A percentile compares a stretch with the other conserved stretches of the same genome.
phyloP scores from a whole-genome alignment of 2,888 invertebrate species.

The Eupeodes luniger region DNA sequence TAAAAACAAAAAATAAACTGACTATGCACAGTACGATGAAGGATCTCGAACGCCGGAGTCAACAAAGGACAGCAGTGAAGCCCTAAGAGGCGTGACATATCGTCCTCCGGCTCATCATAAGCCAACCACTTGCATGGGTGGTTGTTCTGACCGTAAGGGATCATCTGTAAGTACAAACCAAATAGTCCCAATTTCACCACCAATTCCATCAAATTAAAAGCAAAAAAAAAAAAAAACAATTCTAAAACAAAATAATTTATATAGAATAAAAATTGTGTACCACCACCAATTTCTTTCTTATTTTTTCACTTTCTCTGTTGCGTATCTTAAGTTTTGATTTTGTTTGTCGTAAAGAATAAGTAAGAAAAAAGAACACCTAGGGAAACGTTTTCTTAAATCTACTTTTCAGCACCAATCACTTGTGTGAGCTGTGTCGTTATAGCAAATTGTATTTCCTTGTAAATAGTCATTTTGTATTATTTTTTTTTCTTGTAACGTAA shows the following conservation, averaged over 20 bases:
- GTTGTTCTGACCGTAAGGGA: slow-evolving; percentile 90
- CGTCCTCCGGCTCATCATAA: slow-evolving; percentile 85
- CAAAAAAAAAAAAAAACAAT: slow-evolving; percentile 17
- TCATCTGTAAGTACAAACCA: slow-evolving; percentile 88
- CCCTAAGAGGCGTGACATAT: slow-evolving; percentile 87
- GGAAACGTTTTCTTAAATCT: slow-evolving; percentile 25
- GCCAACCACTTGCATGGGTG: slow-evolving; percentile 89
- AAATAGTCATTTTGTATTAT: slow-evolving; percentile 41
- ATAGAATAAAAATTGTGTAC: slow-evolving; percentile 36
- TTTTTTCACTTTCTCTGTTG: slow-evolving; percentile 45
- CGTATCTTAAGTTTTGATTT: slow-evolving; percentile 40
- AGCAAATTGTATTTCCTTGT: slow-evolving; percentile 51
- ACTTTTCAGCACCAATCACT: slow-evolving; percentile 49
- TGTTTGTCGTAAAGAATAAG: slow-evolving; percentile 5
- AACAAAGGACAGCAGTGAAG: slow-evolving; percentile 85
- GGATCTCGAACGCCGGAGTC: slow-evolving; percentile 85
- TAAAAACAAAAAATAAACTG: slow-evolving; percentile 73
- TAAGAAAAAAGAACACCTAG: slow-evolving; percentile 37
- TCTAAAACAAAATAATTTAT: slow-evolving; percentile 14
- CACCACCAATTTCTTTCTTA: slow-evolving; percentile 35
- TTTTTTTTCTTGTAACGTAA: not conserved
- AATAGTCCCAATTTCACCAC: slow-evolving; percentile 46
- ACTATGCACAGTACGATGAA: slow-evolving; percentile 82
- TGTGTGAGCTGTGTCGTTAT: slow-evolving; percentile 43
- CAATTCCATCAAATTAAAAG: slow-evolving; percentile 48